These are phyloP conservation scores for Esox niger DNA, from an alignment of 2,113 vertebrate species.

Conservation along the genomic window DNA sequence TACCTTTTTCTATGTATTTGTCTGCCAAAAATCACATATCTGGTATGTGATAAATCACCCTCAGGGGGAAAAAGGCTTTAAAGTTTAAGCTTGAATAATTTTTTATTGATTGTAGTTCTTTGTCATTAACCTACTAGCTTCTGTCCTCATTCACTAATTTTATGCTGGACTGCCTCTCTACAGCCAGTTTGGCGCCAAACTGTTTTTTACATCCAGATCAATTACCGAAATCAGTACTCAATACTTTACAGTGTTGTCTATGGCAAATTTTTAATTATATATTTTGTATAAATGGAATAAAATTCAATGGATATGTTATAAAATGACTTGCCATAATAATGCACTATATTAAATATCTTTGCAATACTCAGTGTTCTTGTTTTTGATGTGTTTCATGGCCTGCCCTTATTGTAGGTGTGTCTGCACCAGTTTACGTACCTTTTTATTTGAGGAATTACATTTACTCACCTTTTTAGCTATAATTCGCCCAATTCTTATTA, in stretches of 20 bases:
- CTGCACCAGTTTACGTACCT: too few relatives aligned
- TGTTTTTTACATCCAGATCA: neutral
- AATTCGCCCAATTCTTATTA: too few relatives aligned
- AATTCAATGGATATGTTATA: too few relatives aligned
- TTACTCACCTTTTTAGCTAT: too few relatives aligned
- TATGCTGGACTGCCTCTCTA: neutral
- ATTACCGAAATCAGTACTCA: neutral
- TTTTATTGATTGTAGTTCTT: neutral
- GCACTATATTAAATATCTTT: slow-evolving; percentile 17
- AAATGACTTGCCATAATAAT: slow-evolving; percentile 11
- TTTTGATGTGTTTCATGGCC: neutral
- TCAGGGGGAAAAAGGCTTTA: neutral
- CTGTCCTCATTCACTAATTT: neutral
- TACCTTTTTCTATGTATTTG: too few relatives aligned
- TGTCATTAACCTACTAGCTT: neutral
- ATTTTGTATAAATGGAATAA: too few relatives aligned
- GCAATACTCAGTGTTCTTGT: slow-evolving; percentile 32
- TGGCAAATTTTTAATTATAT: too few relatives aligned
- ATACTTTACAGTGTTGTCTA: too few relatives aligned
- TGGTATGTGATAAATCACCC: too few relatives aligned
- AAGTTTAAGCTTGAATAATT: neutral
- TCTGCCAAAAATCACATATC: too few relatives aligned
- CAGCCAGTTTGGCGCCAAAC: neutral
- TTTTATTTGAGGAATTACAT: too few relatives aligned
- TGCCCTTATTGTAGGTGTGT: neutral